Percentiles rank a stretch among this genome's conserved stretches.
Evolutionary conservation across 2,113 vertebrate species (phyloP).

Genomic region (Crotalus viridis): DNA sequence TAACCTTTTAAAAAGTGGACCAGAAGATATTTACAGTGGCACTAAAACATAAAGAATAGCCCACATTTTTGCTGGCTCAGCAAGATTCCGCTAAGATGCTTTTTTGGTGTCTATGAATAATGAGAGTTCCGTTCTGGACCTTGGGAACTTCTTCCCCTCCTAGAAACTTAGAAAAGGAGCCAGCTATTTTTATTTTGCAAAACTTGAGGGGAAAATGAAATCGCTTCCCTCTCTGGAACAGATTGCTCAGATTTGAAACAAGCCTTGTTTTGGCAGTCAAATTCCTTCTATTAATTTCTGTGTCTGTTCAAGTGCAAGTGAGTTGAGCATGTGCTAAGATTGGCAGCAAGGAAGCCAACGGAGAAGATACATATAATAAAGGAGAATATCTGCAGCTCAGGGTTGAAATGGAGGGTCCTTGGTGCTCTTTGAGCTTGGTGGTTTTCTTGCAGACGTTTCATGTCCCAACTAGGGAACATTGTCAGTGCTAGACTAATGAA

Average conservation of each 20-base stretch:
- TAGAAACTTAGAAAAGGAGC: neutral
- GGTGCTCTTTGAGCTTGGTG: neutral
- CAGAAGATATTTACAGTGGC: conserved; percentile 27
- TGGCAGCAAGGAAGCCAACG: neutral
- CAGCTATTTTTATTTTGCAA: neutral
- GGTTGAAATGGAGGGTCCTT: neutral
- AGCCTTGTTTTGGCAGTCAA: neutral
- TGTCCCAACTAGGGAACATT: neutral
- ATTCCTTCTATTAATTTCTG: conserved; percentile 12
- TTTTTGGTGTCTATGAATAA: neutral
- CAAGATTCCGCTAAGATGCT: neutral
- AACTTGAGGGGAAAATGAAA: neutral
- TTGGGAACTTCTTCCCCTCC: neutral
- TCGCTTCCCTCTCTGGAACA: neutral
- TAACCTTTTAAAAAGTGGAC: conserved; percentile 28
- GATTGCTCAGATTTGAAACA: neutral
- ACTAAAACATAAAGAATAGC: conserved; percentile 20
- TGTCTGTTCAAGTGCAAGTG: neutral
- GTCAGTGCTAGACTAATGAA: neutral
- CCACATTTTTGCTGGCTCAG: conserved; percentile 7
- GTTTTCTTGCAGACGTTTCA: neutral
- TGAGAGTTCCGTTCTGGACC: neutral
- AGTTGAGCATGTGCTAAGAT: neutral
- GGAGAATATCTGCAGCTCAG: neutral
- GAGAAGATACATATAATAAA: neutral